Percentiles rank a stretch among this genome's conserved stretches.
These are phyloP conservation scores for Stictocephala bisonia DNA, from an alignment of 2,888 invertebrate genomes.

Conservation along the genomic window DNA sequence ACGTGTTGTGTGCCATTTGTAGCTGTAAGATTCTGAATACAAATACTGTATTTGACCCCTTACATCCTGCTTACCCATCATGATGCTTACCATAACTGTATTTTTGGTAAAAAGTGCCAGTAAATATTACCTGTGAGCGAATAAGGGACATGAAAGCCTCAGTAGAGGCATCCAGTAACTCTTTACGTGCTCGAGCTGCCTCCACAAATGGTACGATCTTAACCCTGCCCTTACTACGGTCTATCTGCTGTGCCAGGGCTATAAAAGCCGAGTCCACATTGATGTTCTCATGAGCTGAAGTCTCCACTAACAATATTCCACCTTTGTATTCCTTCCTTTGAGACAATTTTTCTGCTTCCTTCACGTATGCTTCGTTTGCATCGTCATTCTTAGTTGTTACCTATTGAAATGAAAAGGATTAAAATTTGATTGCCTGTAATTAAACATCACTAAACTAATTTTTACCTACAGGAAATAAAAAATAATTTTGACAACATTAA, in stretches of 20 bases:
- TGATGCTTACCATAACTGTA: too few species aligned
- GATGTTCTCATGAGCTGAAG: constrained; percentile 95
- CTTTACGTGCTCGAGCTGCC: constrained; percentile 86
- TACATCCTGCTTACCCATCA: too few species aligned
- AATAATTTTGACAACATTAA: neutral
- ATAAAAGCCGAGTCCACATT: constrained; percentile 95
- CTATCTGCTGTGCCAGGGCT: constrained; percentile 90
- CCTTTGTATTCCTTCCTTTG: constrained; percentile 92
- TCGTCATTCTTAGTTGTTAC: constrained; percentile 98
- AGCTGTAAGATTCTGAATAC: too few species aligned
- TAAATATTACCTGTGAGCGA: constrained; percentile 76
- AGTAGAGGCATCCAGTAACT: constrained; percentile 88
- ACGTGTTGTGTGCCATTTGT: too few species aligned
- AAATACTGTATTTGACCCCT: too few species aligned
- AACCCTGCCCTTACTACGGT: constrained; percentile 84
- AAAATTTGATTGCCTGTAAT: neutral
- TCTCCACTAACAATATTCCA: constrained; percentile 90
- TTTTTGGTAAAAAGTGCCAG: too few species aligned
- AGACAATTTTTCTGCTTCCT: constrained; percentile 90
- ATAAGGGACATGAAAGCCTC: constrained; percentile 92
- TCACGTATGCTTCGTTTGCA: constrained; percentile 84
- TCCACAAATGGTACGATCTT: constrained; percentile 82
- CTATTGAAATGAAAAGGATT: constrained; percentile 68
- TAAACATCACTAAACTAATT: too few species aligned
- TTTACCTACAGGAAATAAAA: neutral